Evolutionary conservation across 2,797 vertebrate genomes (phyloP).

Genomic region (Enteromius treurensis): DNA sequence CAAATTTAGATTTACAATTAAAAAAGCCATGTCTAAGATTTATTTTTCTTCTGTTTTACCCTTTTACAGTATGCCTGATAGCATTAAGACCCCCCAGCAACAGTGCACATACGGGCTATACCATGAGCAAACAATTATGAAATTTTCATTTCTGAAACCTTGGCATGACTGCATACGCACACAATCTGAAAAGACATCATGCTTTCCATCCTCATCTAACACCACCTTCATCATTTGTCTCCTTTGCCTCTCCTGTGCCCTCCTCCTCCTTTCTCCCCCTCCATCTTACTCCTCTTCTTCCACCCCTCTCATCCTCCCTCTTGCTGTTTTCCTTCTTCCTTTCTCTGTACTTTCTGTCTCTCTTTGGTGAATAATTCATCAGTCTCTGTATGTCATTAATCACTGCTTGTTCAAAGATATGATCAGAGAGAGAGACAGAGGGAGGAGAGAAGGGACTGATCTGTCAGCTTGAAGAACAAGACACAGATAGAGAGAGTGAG

Average conservation of each 20-base stretch:
- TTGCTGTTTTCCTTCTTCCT: slow-evolving; percentile 17
- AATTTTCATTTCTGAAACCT: not conserved
- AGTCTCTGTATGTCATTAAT: slow-evolving; percentile 81
- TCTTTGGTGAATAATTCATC: slow-evolving; percentile 81
- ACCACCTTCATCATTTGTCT: slow-evolving; percentile 54
- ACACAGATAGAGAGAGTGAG: slow-evolving; percentile 44
- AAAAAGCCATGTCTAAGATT: not conserved
- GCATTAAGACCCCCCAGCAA: slow-evolving; percentile 22
- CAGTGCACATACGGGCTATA: slow-evolving; percentile 11
- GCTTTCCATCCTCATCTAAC: slow-evolving; percentile 46
- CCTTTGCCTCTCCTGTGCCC: slow-evolving; percentile 25
- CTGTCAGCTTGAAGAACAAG: slow-evolving; percentile 60
- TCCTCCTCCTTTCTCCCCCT: slow-evolving; percentile 51
- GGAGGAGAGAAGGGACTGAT: slow-evolving; percentile 61
- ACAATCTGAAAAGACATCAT: slow-evolving; percentile 1
- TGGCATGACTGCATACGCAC: not conserved
- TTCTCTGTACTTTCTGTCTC: slow-evolving; percentile 30
- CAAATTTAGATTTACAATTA: not conserved
- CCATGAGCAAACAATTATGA: slow-evolving; percentile 5
- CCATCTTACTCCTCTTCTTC: not conserved
- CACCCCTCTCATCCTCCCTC: slow-evolving; percentile 21
- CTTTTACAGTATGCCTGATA: slow-evolving; percentile 10
- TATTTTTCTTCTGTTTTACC: not conserved
- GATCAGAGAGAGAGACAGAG: slow-evolving; percentile 61
- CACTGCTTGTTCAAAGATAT: slow-evolving; percentile 80